phyloP scores from a whole-genome alignment of 2,797 vertebrate genomes.

The Enteromius argenteus region DNA sequence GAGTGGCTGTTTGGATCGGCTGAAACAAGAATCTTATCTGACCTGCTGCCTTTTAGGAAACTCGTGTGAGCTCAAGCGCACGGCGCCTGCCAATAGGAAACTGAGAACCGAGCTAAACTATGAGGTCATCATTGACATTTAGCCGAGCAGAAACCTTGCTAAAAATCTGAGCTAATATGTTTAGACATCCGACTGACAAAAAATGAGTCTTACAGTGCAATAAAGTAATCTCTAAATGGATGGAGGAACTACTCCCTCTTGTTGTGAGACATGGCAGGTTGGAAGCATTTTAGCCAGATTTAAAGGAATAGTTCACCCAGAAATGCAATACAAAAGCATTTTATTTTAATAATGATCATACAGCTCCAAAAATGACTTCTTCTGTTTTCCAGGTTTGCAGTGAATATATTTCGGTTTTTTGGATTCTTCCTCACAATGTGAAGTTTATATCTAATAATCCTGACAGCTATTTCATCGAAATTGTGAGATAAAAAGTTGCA shows the following conservation, averaged over 20 bases:
- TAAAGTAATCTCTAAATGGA: conserved; percentile 26
- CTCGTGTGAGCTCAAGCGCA: background rate
- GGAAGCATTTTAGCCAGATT: conserved; percentile 3
- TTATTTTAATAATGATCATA: background rate
- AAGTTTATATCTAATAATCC: background rate
- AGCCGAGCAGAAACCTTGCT: conserved; percentile 39
- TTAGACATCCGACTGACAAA: conserved; percentile 38
- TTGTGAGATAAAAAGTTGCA: background rate
- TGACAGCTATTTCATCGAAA: background rate
- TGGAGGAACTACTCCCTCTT: conserved; percentile 40
- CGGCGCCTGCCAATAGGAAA: conserved; percentile 21
- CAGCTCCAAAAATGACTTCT: background rate
- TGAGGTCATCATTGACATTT: conserved; percentile 58
- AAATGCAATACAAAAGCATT: background rate
- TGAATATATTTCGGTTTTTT: background rate
- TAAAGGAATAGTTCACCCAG: conserved; percentile 7
- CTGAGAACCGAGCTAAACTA: conserved; percentile 39
- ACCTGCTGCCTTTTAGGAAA: conserved; percentile 11
- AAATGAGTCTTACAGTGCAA: background rate
- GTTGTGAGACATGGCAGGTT: conserved; percentile 25
- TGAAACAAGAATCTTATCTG: conserved; percentile 3
- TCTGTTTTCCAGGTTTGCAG: background rate
- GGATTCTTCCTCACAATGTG: background rate
- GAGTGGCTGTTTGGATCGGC: background rate
- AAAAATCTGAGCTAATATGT: conserved; percentile 55